Evolutionary conservation across 2,113 vertebrate genomes (phyloP), one percentile per base, ranked within the genome.

Genomic region (Ciconia maguari): DNA sequence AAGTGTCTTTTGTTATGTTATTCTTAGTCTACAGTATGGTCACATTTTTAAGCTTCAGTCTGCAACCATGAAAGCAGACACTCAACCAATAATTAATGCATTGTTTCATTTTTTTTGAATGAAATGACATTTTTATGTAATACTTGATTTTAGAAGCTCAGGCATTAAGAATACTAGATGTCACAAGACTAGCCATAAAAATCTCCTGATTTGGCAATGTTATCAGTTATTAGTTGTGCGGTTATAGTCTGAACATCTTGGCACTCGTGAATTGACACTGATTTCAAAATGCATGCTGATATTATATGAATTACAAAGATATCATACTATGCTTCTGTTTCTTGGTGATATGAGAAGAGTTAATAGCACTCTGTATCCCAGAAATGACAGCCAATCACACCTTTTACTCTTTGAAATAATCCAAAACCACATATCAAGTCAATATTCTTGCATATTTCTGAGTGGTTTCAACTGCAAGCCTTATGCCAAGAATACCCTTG

Each of bases 381-480:
- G 76, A 87, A 85, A 72, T 58, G 32, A 82, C 87, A 92, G 81
- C 69, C 52, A 91, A 82, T 96, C 80, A 89, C 89, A 96, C 89
- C 83, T 94, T 93, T 94, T 89, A 85, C 61, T 91, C 89, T 94
- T 92, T 89, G 87, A 95, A 92, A 87, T 91, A 10, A 79, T 95
- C 81, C 89, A 97, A 94, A 96, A 68, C 96, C 93, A 94, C 61
- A 74, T 91, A 96, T 89, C 96, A 91, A 89, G 62, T 92, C 80
- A 91, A 93, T 93, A 90, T 84, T 94, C 94, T 55, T 14, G 26
- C 2, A n/a, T 93, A 82, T 79, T 94, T 87, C 61, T 91, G 25
- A 92, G 89, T 48, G 93, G 89, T 94, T 95, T 94, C 70, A 89
- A 48, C 81, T 79, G 27, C 25, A 79, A 91, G 27, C 11, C 19